Base-by-base conservation (phyloP, 2,888 invertebrate species). In the Polydesmus complanatus region DNA sequence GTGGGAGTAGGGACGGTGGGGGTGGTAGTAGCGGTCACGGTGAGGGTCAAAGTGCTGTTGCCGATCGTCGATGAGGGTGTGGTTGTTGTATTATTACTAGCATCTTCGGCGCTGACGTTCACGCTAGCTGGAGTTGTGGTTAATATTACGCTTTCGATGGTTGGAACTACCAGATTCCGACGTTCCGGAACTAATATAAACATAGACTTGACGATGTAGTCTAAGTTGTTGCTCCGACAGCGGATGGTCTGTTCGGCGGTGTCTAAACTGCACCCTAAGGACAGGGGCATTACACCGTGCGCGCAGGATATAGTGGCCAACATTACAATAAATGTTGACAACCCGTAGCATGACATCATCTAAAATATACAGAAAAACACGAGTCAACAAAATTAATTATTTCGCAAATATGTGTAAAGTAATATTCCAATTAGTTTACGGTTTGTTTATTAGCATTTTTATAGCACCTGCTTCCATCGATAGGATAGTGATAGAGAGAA, bases 211-310 rank as follows among this genome's bases (percentile, higher is more conserved):
- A 58, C 54, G n/a, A 62, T 61, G 47, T 51, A 47, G 19, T 60
- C 61, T 22, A 62, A 51, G 27, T 56, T 57, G 26, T 61, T 57
- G 26, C 53, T 61, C 1, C 62, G 60, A 37, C 62, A 62, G 2
- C 56, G n/a, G 56, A 62, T 57, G 23, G 47, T 52, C 23, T 21
- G 27, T 21, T 56, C 61, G 14, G 51, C 27, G 23, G 37, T 60
- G 55, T 60, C 60, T 49, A 60, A 21, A 48, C 55, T 48, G 27
- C 60, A 60, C 2, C 60, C 60, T 19, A 59, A 18, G 1, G 59
- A 54, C 47, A 54, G 27, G 14, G 59, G 59, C 47, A 54, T 19
- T 21, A 59, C 59, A 1, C 25, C 27, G 14, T 50, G 2, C 19
- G 27, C 50, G n/a, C 26, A 3, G 18, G 26, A 22, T 2, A 3